Base-by-base conservation (phyloP, 2,797 vertebrate genomes). In the Hoplostethus atlanticus region DNA sequence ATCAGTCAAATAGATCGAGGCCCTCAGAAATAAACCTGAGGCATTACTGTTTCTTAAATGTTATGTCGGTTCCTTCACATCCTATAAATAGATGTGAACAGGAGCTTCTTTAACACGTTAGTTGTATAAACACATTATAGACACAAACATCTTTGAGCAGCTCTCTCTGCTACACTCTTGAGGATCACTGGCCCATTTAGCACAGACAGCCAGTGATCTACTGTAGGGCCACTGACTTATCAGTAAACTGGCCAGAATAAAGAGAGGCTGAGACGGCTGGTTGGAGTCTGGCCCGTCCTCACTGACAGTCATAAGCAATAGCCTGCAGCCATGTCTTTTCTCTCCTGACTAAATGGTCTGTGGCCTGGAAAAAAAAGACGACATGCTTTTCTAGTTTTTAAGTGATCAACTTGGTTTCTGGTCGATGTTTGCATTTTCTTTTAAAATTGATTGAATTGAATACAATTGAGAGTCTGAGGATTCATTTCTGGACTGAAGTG, bases 321-420 rank as follows among this genome's bases (percentile, higher is more conserved):
- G 69, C 64, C 54, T 48, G 48, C 13, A 73, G 67, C 21, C 46
- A 44, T 57, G n/a, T 58, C 1, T 21, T 70, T 17, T 64, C 34
- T 71, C 44, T 71, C 56, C n/a, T 63, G 76, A 47, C 52, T 78
- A 77, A 67, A 72, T 62, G 21, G 64, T 79, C 63, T 73, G 53
- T 60, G 56, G 50, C 42, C 72, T 73, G 6, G n/a, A 59, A 47
- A 67, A 69, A 65, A 38, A 71, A 71, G 10, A 36, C 4, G 51
- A 51, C 10, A 70, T 64, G 7, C 13, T 62, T 75, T 25, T 61
- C 0, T 64, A 15, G 53, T 65, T 81, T 73, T 63, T 6, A 48
- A 77, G 30, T 53, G 31, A 58, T 25, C 17, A 6, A 40, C 16
- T n/a, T 38, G 28, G 55, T n/a, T 48, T 30, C 2, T 42, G 0